Base-by-base conservation (phyloP, 2,888 invertebrate genomes). In the Cataglyphis rosenhaueri region DNA sequence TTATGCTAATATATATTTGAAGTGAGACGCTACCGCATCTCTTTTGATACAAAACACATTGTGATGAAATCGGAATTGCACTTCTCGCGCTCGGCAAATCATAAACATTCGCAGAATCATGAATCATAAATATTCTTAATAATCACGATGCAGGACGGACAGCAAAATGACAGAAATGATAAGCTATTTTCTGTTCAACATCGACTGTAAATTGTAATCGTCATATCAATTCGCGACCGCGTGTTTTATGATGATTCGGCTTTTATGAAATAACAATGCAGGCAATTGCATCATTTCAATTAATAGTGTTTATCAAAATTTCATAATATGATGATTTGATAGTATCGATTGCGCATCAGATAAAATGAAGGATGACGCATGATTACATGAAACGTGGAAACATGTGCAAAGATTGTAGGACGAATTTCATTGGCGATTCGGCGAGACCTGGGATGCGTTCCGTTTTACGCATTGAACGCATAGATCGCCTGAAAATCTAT, bases 271-370 rank as follows among this genome's bases (percentile, higher is more conserved):
- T 32, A 35, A 66, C 5, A 3, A 35, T 21, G 35, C 32, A 25
- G 8, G 21, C 15, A 62, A 44, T 75, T 66, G 75, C 75, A 1
- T 66, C 75, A 75, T 2, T 25, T 35, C 52, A 25, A 55, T 38
- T 21, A 48, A 1, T 21, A 21, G 6, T 15, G 35, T 25, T 55
- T 21, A 10, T 9, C 10, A 15, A 44, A 44, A 75, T n/a, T n/a
- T 35, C 18, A 21, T 6, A 25, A 12, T 73, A n/a, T 10, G 64
- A 0, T 35, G 25, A 9, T 10, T 66, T 35, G n/a, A 35, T 52
- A 55, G 76, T 52, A 38, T 76, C 29, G 29, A 29, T 29, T 29
- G 66, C 76, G 76, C 68, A 76, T 41, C 44, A 3, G 68, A 29
- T 75, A 38, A 68, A 29, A 12, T 21, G 25, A 57, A 35, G 61